Evolutionary conservation across 2,888 invertebrate species (phyloP).

Genomic region (Anticlea derivata): DNA sequence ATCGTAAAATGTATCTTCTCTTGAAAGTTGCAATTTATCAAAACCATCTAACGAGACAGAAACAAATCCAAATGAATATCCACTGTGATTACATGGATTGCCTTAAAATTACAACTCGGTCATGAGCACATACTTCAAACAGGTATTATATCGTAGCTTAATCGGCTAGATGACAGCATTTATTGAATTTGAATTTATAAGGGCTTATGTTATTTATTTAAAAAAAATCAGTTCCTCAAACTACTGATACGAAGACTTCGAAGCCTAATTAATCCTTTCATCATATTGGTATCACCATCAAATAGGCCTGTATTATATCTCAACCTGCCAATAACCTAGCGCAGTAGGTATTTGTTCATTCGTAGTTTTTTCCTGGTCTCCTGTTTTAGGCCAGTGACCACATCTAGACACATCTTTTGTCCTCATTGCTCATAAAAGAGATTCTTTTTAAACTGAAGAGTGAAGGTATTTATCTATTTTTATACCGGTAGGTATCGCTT

Average conservation of each 20-base stretch:
- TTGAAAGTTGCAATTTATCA: background rate
- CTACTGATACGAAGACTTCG: no score
- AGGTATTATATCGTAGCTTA: slow-evolving; percentile 24
- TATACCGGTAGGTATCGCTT: no score
- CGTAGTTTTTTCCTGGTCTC: background rate
- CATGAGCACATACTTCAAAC: slow-evolving; percentile 47
- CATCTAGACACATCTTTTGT: no score
- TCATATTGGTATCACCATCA: no score
- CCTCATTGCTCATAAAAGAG: no score
- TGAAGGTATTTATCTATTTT: no score
- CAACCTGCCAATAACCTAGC: no score
- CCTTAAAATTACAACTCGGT: slow-evolving; percentile 56
- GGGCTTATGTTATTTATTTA: background rate
- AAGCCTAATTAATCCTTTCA: no score
- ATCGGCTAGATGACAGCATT: slow-evolving; percentile 18
- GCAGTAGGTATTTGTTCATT: background rate
- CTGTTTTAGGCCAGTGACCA: no score
- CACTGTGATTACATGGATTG: slow-evolving; percentile 41
- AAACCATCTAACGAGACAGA: slow-evolving; percentile 9
- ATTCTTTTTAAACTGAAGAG: no score
- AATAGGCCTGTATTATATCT: no score
- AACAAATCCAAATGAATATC: slow-evolving; percentile 11
- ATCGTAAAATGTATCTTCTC: background rate
- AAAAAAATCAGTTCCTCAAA: no score
- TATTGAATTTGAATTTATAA: slow-evolving; percentile 22